phyloP scores from a whole-genome alignment of 2,797 vertebrate genomes.

The Falco peregrinus region DNA sequence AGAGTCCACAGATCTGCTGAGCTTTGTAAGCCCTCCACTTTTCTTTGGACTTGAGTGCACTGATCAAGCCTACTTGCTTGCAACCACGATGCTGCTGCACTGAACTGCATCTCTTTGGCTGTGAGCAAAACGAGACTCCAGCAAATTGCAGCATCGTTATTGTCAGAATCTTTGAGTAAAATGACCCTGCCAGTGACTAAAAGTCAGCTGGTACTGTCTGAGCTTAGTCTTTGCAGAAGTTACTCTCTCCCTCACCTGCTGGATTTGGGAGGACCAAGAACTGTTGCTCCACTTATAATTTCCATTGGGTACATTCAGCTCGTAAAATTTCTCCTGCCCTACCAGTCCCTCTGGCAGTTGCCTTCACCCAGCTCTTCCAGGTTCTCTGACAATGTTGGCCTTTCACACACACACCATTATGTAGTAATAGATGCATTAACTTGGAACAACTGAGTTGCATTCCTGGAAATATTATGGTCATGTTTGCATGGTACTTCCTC shows the following conservation, averaged over 20 bases:
- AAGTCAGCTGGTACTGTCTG: neutral
- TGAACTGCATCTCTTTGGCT: neutral
- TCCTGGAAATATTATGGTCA: neutral
- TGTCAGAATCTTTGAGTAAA: neutral
- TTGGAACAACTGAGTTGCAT: neutral
- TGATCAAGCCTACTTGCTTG: neutral
- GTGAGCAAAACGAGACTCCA: neutral
- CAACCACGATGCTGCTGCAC: neutral
- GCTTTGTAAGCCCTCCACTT: neutral
- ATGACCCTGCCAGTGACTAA: neutral
- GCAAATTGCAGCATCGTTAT: neutral
- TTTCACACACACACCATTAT: neutral
- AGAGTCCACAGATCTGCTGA: neutral
- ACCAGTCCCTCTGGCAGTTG: neutral
- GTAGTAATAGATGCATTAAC: neutral
- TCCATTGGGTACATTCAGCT: neutral
- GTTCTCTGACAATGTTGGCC: neutral
- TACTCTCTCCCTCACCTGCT: neutral
- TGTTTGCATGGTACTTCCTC: neutral
- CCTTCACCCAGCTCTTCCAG: neutral
- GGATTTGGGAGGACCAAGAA: neutral
- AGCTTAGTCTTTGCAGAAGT: neutral
- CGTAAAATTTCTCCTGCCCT: neutral
- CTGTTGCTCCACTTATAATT: neutral
- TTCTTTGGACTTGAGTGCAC: neutral